Evolutionary conservation across 2,797 vertebrate genomes (phyloP), one percentile per base, ranked within the genome.

Genomic region (Poeciliopsis gracilis): DNA sequence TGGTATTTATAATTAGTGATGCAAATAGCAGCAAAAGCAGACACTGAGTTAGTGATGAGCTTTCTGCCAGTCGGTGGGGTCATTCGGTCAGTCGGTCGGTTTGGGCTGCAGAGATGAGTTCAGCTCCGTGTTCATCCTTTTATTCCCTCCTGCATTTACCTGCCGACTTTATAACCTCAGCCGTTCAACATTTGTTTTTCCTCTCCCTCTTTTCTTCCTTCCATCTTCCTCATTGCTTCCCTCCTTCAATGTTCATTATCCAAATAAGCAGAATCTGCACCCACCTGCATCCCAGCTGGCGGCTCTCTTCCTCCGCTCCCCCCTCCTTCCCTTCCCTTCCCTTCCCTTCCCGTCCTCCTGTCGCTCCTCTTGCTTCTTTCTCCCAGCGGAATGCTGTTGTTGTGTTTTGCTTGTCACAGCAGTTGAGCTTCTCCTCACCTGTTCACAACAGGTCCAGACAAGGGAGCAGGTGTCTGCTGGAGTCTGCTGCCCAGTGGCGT

Each of bases 381-480:
- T 87, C 87, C 87, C 82, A 0, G 75, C 70, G 84, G 88, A 87
- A 69, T 45, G 38, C 61, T 78, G 87, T 76, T 87, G 85, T 81
- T 88, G 84, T 86, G 87, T 82, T 90, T 72, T 79, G 82, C 77
- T 78, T 90, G 89, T 91, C 88, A 88, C 87, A 81, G 84, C 80
- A 2, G 82, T 83, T 76, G 89, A 89, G 87, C 76, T 79, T 89
- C 78, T 87, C 72, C 88, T 89, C 91, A 93, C 92, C 89, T 89
- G 83, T 81, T 91, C 89, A 79, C 80, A 84, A 74, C 75, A 30
- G 25, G 76, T 82, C 72, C 81, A 87, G 91, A 90, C 90, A 83
- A 70, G 84, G 81, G 91, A 91, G 92, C 92, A 92, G 92, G 91
- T 93, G 92, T 86, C 78, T 81, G 81, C 82, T 74, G 15, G 0